Evolutionary conservation across 2,113 vertebrate species (phyloP).

Genomic region (Neomonachus schauinslandi): DNA sequence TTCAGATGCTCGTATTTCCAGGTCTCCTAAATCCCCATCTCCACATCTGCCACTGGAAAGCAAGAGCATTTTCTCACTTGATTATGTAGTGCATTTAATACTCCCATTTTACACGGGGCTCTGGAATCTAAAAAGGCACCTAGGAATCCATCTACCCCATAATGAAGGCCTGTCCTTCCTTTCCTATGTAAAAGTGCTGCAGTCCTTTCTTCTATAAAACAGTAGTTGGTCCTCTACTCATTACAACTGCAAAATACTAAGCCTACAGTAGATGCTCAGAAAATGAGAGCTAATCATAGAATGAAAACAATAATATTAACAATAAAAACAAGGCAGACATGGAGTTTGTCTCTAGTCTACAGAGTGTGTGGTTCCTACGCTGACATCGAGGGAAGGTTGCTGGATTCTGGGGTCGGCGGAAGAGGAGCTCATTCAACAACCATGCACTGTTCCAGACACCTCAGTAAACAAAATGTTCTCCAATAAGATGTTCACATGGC

Average conservation of each 20-base stretch:
- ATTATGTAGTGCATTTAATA: neutral
- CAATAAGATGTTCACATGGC: neutral
- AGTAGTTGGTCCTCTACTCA: neutral
- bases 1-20: neutral
- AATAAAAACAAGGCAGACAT: neutral
- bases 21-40: neutral
- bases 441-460: neutral
- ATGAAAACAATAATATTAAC: neutral
- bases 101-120: neutral
- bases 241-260: neutral
- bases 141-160: neutral
- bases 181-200: neutral
- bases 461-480: neutral
- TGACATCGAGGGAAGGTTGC: neutral
- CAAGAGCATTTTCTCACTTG: neutral
- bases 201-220: neutral
- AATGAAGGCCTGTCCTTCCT: neutral
- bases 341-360: neutral
- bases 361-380: neutral
- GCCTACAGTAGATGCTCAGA: neutral
- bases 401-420: neutral
- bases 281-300: neutral
- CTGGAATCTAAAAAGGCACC: neutral
- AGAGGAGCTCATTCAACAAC: neutral
- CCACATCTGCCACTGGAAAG: neutral